Evolutionary conservation across 2,797 vertebrate species (phyloP), one percentile per base, ranked within the genome.

Genomic region (Natrix natrix): DNA sequence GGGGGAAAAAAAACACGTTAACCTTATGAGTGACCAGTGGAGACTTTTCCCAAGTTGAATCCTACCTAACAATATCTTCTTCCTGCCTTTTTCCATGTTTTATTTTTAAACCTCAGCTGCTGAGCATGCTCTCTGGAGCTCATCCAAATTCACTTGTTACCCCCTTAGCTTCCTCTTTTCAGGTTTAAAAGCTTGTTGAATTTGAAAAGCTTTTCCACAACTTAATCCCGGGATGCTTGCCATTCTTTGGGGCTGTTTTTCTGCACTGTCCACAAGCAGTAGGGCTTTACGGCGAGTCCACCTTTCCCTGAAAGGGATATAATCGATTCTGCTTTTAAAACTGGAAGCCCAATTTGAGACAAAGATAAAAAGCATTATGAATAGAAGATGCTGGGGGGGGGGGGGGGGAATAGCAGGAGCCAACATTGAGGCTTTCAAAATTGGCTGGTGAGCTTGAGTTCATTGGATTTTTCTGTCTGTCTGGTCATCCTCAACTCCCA

Each of bases 311-410:
- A 37, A 83, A 48, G 4, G 24, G 22, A 83, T 48, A 24, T 6
- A 24, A 48, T 20, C 22, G 4, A 12, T 48, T 48, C 78, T 24
- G 20, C 43, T 48, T 83, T 24, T 48, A 83, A 83, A 83, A 20
- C 43, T 48, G 16, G 20, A 86, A 1, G 37, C 56, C 63, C 55
- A 22, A 7, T n/a, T 22, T 13, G 16, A 17, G 54, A 55, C 17
- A 92, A 92, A 92, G 91, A 95, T 66, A 91, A 89, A 95, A 93
- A 93, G 93, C 20, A 92, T 52, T 96, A 61, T 91, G 83, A 37
- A 96, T 86, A 92, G 93, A 93, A 95, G 95, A 10, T 59, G 90
- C 43, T 89, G 90, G 92, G 89, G 94, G 3, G 5, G 8, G 0
- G 32, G 0, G 12, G 11, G 1, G 4, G 94, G 95, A 60, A 37